Percentiles rank a stretch among this genome's conserved stretches.
Conservation (phyloP, 2,797 vertebrate species). For the Craterocephalus amniculus region DNA sequence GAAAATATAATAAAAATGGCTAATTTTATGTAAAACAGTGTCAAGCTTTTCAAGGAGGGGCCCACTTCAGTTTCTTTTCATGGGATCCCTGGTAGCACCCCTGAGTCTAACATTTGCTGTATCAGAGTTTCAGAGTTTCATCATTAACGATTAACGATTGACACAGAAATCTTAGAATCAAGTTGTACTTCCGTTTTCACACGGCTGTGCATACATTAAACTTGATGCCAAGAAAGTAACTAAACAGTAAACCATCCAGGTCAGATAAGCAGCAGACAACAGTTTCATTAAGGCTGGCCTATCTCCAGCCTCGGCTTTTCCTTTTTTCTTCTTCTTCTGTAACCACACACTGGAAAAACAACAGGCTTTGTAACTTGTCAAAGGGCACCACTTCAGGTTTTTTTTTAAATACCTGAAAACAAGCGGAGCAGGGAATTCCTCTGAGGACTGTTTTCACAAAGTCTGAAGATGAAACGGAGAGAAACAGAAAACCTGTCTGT, state of each 20-base stretch:
- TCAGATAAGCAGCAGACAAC: slow-evolving; percentile 39
- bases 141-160: too few species aligned
- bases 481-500: slow-evolving; percentile 64
- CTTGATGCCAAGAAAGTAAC: slow-evolving; percentile 36
- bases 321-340: slow-evolving; percentile 19
- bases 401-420: slow-evolving; percentile 43
- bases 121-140: too few species aligned
- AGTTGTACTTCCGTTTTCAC: not conserved
- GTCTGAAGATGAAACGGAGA: slow-evolving; percentile 50
- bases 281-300: slow-evolving; percentile 59
- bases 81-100: too few species aligned
- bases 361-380: slow-evolving; percentile 52
- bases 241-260: slow-evolving; percentile 29
- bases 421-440: slow-evolving; percentile 58
- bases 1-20: too few species aligned
- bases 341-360: slow-evolving; percentile 45
- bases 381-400: slow-evolving; percentile 38
- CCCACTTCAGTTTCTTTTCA: too few species aligned
- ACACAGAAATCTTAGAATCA: not conserved
- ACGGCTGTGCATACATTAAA: slow-evolving; percentile 6
- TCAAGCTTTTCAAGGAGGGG: too few species aligned
- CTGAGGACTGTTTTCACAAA: slow-evolving; percentile 58
- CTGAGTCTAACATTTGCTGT: too few species aligned
- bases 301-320: slow-evolving; percentile 42
- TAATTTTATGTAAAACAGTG: too few species aligned